These are phyloP conservation scores for Dinocampus coccinellae DNA, from an alignment of 2,888 invertebrate genomes.

Conservation along the genomic window DNA sequence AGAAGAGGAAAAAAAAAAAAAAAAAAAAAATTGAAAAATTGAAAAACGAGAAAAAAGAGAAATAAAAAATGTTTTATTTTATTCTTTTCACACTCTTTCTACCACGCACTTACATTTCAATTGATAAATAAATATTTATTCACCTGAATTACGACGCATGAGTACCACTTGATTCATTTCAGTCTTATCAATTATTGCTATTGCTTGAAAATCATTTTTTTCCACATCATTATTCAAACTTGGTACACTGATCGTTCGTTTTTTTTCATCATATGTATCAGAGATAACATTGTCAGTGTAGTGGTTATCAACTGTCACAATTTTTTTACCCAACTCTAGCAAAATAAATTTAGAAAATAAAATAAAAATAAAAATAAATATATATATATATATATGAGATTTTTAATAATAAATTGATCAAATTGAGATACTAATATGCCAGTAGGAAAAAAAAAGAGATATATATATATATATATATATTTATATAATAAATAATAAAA, in stretches of 20 bases:
- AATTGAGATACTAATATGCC: no score
- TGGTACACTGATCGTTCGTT: conserved; percentile 48
- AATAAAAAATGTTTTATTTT: background rate
- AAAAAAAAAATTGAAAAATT: background rate
- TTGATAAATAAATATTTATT: conserved; percentile 9
- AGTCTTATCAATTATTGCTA: conserved; percentile 23
- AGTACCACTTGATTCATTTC: conserved; percentile 5
- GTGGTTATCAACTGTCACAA: background rate
- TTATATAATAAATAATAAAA: no score
- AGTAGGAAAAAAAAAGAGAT: no score
- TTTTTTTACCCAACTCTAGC: background rate
- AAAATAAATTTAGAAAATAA: background rate
- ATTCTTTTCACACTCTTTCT: no score
- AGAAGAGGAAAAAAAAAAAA: background rate
- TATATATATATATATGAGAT: no score
- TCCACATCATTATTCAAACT: conserved; percentile 66
- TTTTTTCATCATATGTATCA: conserved; percentile 38
- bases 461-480: no score
- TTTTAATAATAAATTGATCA: no score
- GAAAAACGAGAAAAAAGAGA: background rate
- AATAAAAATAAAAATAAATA: no score
- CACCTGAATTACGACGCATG: conserved; percentile 29
- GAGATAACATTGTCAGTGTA: conserved; percentile 17
- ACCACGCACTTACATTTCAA: no score
- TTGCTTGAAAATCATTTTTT: conserved; percentile 31